phyloP scores from a whole-genome alignment of 2,797 vertebrate species.

The Decapterus maruadsi region DNA sequence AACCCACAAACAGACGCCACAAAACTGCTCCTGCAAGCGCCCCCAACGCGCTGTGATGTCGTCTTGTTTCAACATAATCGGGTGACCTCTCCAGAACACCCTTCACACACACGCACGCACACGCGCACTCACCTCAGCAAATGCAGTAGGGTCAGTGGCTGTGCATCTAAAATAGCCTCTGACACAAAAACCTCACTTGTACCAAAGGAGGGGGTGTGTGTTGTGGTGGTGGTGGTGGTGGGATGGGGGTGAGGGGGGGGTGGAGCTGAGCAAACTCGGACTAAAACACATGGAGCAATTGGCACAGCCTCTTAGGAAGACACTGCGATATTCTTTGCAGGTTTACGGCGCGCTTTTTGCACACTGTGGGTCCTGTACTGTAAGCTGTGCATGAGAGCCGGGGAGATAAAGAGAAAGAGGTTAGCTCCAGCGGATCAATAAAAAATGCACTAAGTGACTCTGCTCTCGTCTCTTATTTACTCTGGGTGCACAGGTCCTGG shows the following conservation, averaged over 20 bases:
- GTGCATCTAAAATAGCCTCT: slow-evolving; percentile 90
- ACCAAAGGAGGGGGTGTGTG: slow-evolving; percentile 53
- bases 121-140: slow-evolving; percentile 71
- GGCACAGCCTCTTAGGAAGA: slow-evolving; percentile 22
- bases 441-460: slow-evolving; percentile 66
- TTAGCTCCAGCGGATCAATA: slow-evolving; percentile 74
- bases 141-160: slow-evolving; percentile 85
- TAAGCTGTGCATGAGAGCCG: background rate
- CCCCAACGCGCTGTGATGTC: slow-evolving; percentile 12
- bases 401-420: slow-evolving; percentile 49
- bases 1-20: slow-evolving; percentile 35
- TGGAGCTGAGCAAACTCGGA: slow-evolving; percentile 43
- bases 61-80: slow-evolving; percentile 54
- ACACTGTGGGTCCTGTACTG: slow-evolving; percentile 3
- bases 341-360: slow-evolving; percentile 10
- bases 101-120: slow-evolving; percentile 42
- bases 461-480: slow-evolving; percentile 69
- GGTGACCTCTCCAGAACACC: slow-evolving; percentile 70
- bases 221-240: too few relatives aligned
- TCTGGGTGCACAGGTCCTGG: slow-evolving; percentile 55
- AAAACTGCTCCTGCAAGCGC: slow-evolving; percentile 28
- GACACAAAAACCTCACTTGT: slow-evolving; percentile 87
- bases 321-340: slow-evolving; percentile 29
- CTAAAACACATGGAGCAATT: slow-evolving; percentile 33
- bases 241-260: slow-evolving; percentile 20